Evolutionary conservation across 2,797 vertebrate species (phyloP), one percentile per base, ranked within the genome.

Genomic region (Hippocampus kuda): DNA sequence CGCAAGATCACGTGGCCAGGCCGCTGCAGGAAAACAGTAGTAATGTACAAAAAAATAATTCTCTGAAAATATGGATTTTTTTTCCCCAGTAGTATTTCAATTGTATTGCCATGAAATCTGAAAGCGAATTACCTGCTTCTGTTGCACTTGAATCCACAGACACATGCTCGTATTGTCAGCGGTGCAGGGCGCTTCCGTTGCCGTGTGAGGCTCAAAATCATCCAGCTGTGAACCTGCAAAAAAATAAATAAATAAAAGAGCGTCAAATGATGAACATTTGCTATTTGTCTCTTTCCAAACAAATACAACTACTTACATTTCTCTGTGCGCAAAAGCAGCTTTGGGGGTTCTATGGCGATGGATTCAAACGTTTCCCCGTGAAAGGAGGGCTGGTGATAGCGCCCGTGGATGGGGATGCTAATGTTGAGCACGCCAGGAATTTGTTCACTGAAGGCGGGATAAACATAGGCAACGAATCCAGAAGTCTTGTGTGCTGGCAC

Each of bases 371-470:
- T 80, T 66, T 86, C 60, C 20, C 76, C 73, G 1, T 60, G 77
- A 54, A 67, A 70, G 4, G 92, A 89, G 0, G 96, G 93, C 26
- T 88, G 80, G 53, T 97, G 94, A 78, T 99, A 99, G 1, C 97
- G 93, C 0, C 83, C 90, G 1, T 99, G 97, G 63, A 98, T 68
- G 3, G 95, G 96, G 74, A 98, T 73, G 0, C 77, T 73, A 6
- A 89, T 86, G 48, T 75, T 84, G 10, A 93, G 89, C 20, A 78
- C 84, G 18, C 18, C 75, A 5, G 80, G 53, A 20, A 84, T 87
- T 66, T 66, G 69, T 38, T 75, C 71, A 48, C 86, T 85, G 0
- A 70, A 60, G n/a, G 77, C 80, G 63, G 91, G 83, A 75, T 88
- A 95, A 69, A 95, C 78, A 51, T 94, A 84, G 59, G 92, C 78